Percentiles rank a stretch among this genome's conserved stretches.
These are phyloP conservation scores for Microcebus lehilahytsara DNA, from an alignment of 2,113 vertebrate genomes.

Conservation along the genomic window DNA sequence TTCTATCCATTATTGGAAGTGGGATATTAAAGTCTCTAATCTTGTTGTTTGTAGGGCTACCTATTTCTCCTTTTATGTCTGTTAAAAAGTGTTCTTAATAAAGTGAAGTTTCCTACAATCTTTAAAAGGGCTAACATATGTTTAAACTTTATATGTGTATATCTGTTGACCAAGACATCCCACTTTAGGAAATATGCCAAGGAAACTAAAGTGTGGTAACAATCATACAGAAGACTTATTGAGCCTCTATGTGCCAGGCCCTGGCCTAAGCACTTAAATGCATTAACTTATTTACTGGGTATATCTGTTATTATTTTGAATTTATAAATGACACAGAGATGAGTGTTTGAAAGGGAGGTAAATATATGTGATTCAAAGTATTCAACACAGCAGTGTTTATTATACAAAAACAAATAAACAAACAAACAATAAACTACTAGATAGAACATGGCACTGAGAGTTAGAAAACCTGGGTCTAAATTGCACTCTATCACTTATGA, in stretches of 20 bases:
- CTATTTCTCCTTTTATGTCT: not conserved
- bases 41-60: not conserved
- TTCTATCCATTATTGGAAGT: not conserved
- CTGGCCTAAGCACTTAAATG: not conserved
- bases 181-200: not conserved
- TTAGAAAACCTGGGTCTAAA: not conserved
- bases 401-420: not conserved
- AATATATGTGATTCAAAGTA: not conserved
- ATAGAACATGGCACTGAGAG: not conserved
- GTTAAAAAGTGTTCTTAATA: not conserved
- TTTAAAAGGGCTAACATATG: not conserved
- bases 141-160: not conserved
- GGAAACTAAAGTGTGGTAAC: not conserved
- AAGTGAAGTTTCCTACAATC: not conserved
- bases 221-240: not conserved
- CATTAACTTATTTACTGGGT: not conserved
- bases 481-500: not conserved
- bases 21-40: not conserved
- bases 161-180: not conserved
- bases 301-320: not conserved
- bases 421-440: not conserved
- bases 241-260: not conserved
- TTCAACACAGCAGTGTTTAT: not conserved
- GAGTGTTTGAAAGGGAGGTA: not conserved
- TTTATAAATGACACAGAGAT: not conserved